Evolutionary conservation across 2,113 vertebrate genomes (phyloP).

Genomic region (Rhodinocichla rosea): DNA sequence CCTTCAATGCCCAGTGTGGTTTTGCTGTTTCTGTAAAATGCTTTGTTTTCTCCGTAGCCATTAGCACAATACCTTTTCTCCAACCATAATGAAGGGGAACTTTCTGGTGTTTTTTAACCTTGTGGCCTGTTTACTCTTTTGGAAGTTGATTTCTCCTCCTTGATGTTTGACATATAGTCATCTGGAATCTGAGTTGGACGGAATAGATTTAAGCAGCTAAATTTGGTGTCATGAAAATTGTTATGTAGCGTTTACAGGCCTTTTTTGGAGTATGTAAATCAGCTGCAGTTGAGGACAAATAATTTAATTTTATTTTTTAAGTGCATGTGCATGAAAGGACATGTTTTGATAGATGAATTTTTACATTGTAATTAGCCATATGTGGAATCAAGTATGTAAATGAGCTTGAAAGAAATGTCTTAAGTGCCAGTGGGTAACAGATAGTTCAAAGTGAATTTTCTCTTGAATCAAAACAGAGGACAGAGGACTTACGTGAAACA

Average conservation of each 20-base stretch:
- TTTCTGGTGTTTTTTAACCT: neutral
- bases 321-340: neutral
- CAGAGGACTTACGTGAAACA: neutral
- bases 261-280: neutral
- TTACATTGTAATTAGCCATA: neutral
- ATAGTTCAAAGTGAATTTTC: neutral
- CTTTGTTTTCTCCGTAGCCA: neutral
- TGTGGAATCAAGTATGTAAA: neutral
- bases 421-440: neutral
- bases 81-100: neutral
- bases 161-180: neutral
- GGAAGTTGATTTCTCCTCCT: neutral
- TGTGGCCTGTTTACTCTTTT: neutral
- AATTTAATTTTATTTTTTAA: neutral
- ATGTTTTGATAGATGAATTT: neutral
- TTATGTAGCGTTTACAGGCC: neutral
- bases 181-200: neutral
- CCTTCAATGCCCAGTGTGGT: neutral
- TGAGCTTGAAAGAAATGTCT: neutral
- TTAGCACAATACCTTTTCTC: neutral
- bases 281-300: neutral
- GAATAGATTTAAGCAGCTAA: neutral
- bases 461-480: neutral
- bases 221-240: neutral
- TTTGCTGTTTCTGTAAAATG: neutral